Evolutionary conservation across 2,797 vertebrate genomes (phyloP).

Genomic region (Bucorvus abyssinicus): DNA sequence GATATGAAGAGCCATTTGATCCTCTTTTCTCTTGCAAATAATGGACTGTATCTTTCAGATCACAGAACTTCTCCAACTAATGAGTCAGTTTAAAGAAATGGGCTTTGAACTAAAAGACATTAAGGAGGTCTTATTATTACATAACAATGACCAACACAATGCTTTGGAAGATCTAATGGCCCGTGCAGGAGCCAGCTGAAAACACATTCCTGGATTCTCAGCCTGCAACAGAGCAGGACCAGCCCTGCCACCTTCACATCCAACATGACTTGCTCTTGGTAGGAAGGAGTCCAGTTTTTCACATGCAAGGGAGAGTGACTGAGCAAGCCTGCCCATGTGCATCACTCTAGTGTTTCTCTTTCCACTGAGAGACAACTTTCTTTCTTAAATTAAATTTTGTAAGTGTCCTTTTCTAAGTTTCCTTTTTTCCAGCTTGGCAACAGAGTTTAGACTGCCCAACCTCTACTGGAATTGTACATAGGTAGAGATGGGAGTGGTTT

Average conservation of each 20-base stretch:
- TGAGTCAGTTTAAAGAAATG: slow-evolving; percentile 98
- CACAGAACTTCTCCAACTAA: slow-evolving; percentile 91
- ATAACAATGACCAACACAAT: slow-evolving; percentile 94
- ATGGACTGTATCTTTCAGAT: slow-evolving; percentile 76
- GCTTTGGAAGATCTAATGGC: slow-evolving; percentile 97
- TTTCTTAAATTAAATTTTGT: slow-evolving; percentile 55
- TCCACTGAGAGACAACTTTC: slow-evolving; percentile 23
- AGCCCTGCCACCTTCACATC: not conserved
- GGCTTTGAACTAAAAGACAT: slow-evolving; percentile 95
- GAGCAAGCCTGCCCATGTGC: not conserved
- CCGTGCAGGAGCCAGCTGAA: slow-evolving; percentile 92
- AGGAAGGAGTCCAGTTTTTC: not conserved
- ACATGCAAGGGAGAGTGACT: not conserved
- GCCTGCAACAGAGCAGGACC: not conserved
- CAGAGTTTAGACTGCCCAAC: not conserved
- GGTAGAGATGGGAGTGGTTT: not conserved
- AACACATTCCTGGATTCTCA: not conserved
- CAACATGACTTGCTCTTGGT: slow-evolving; percentile 1
- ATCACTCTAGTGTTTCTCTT: slow-evolving; percentile 37
- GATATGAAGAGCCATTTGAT: not conserved
- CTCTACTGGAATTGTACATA: slow-evolving; percentile 45
- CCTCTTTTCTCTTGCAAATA: not conserved
- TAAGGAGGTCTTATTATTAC: slow-evolving; percentile 92
- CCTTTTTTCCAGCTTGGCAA: slow-evolving; percentile 56
- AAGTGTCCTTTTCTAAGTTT: slow-evolving; percentile 72